Conservation (phyloP, 1,140 invertebrate species). For the Philotrypesis tridentata region DNA sequence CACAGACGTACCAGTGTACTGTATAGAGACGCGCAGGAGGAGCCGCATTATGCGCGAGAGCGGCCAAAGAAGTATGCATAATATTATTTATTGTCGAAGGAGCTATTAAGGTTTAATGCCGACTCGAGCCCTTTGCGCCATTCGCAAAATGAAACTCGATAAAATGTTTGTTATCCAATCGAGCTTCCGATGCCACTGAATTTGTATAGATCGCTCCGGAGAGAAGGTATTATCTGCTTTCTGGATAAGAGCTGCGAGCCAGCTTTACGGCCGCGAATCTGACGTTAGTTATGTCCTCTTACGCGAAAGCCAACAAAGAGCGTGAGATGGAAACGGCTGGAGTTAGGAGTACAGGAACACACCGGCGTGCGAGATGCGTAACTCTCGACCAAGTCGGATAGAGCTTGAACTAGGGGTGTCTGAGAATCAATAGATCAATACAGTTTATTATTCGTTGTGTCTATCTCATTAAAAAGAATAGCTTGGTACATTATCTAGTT, state of each 20-base stretch:
- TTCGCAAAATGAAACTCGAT: constrained; percentile 72
- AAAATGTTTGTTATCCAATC: constrained; percentile 74
- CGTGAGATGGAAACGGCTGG: neutral
- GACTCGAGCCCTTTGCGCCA: constrained; percentile 55
- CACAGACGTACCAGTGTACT: too few species aligned
- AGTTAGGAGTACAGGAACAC: neutral
- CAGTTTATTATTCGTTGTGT: neutral
- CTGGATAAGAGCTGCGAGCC: constrained; percentile 36
- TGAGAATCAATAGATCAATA: neutral
- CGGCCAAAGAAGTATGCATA: constrained; percentile 64
- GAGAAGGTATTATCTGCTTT: constrained; percentile 34
- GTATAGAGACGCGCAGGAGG: too few species aligned
- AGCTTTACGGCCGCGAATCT: constrained; percentile 43
- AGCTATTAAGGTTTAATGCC: constrained; percentile 72
- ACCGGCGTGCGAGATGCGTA: neutral
- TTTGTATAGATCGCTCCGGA: constrained; percentile 50
- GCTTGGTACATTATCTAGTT: too few species aligned
- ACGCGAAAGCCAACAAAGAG: constrained; percentile 39
- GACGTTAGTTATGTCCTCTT: constrained; percentile 49
- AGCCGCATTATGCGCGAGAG: neutral
- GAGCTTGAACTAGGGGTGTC: constrained; percentile 26
- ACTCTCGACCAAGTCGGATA: neutral
- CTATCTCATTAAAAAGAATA: constrained; percentile 29
- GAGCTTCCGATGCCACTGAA: constrained; percentile 56
- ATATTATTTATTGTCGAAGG: constrained; percentile 74